A percentile compares a stretch with the other conserved stretches of the same genome.
phyloP scores from a whole-genome alignment of 2,113 vertebrate species.

The Scytalopus superciliaris region DNA sequence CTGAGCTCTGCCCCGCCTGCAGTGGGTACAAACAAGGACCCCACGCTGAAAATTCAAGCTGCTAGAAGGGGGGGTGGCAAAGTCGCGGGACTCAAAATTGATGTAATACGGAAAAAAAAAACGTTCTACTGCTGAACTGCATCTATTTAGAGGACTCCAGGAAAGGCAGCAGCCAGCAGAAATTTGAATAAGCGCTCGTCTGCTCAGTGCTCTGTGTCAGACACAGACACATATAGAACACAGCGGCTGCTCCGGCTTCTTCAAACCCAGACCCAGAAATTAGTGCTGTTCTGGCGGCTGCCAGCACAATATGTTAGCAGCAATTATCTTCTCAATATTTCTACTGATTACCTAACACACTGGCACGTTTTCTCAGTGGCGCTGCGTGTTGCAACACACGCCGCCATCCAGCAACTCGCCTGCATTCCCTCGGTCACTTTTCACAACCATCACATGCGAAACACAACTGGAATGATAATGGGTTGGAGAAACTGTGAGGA shows the following conservation, averaged over 20 bases:
- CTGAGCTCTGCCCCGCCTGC: not conserved
- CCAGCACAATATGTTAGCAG: constrained; percentile 47
- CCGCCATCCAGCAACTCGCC: constrained; percentile 15
- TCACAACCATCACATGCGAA: not conserved
- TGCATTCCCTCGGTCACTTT: constrained; percentile 41
- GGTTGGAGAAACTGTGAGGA: not conserved
- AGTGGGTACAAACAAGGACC: not conserved
- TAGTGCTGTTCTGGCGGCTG: constrained; percentile 6
- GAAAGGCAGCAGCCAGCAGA: constrained; percentile 48
- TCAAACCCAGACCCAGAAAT: constrained; percentile 43
- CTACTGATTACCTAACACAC: constrained; percentile 47
- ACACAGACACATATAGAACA: constrained; percentile 36
- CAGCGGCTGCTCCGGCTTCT: constrained; percentile 24
- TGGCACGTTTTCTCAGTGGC: constrained; percentile 31
- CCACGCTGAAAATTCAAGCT: not conserved
- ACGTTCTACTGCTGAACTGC: not conserved
- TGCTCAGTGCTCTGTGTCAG: constrained; percentile 30
- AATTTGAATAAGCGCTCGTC: constrained; percentile 27
- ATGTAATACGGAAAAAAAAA: not conserved
- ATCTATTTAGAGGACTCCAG: constrained; percentile 29
- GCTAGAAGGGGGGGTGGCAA: not conserved
- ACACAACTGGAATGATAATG: not conserved
- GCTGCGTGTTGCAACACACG: constrained; percentile 10
- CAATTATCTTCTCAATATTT: constrained; percentile 60
- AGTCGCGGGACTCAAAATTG: not conserved